Conservation (phyloP, 2,113 vertebrate genomes). For the Tangachromis dhanisi region DNA sequence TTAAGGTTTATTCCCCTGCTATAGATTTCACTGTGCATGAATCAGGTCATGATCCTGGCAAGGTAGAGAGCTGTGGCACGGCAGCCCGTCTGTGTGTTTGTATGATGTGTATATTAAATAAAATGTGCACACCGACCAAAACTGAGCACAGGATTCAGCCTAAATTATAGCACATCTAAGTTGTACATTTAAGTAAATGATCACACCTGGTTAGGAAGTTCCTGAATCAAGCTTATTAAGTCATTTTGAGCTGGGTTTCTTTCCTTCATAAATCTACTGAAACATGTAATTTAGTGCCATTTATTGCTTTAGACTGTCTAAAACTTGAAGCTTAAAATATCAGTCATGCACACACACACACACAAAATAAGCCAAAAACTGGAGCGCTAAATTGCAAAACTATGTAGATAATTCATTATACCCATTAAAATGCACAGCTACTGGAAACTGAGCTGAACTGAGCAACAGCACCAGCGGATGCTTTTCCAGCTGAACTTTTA, state of each 20-base stretch:
- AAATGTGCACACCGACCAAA: not conserved
- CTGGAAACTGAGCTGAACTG: not conserved
- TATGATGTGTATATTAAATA: not conserved
- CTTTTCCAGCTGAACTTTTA: conserved; percentile 2
- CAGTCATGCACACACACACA: not conserved
- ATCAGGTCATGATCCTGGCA: not conserved
- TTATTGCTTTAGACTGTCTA: not conserved
- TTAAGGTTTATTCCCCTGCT: not conserved
- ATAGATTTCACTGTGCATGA: not conserved
- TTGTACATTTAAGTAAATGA: not conserved
- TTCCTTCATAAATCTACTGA: not conserved
- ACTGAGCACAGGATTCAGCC: not conserved
- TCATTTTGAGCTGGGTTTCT: not conserved
- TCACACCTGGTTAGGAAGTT: not conserved
- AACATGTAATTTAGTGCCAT: not conserved
- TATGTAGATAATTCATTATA: not conserved
- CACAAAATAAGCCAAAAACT: not conserved
- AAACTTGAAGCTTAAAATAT: not conserved
- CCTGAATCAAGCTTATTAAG: not conserved
- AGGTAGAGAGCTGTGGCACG: not conserved
- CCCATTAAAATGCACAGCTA: not conserved
- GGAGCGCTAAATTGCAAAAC: not conserved
- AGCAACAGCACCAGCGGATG: not conserved
- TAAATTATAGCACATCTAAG: not conserved
- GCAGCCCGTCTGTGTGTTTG: not conserved